These are phyloP conservation scores for Papilio protenor DNA, from an alignment of 2,888 invertebrate species.

Conservation along the genomic window DNA sequence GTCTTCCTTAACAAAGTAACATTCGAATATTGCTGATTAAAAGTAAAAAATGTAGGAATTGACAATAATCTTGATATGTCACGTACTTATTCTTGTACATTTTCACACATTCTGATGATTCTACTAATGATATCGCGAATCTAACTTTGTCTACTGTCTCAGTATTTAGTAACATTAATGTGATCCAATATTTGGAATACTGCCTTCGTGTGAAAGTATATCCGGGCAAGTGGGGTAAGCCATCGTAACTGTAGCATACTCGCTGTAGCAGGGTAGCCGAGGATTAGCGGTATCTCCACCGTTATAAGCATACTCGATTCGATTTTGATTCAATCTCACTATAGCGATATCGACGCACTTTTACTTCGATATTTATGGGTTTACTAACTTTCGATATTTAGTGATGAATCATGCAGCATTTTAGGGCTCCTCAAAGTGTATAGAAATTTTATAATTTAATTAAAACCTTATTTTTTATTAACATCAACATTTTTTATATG, in stretches of 20 bases:
- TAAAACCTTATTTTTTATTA: not conserved
- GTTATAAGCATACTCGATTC: slow-evolving; percentile 54
- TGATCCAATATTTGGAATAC: not conserved
- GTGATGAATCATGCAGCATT: slow-evolving; percentile 11
- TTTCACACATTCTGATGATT: too few relatives aligned
- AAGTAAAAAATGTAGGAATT: too few relatives aligned
- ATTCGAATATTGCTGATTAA: not conserved
- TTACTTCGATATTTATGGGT: slow-evolving; percentile 27
- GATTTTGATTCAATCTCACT: slow-evolving; percentile 57
- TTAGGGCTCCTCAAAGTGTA: not conserved
- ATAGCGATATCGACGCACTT: slow-evolving; percentile 36
- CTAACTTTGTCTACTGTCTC: not conserved
- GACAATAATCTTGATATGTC: too few relatives aligned
- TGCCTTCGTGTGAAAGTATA: slow-evolving; percentile 40
- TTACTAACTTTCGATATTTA: slow-evolving; percentile 14
- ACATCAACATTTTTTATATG: too few relatives aligned
- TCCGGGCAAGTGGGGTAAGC: slow-evolving; percentile 61
- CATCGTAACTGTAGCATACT: slow-evolving; percentile 56
- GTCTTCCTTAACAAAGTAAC: not conserved
- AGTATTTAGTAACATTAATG: not conserved
- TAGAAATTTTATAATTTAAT: not conserved
- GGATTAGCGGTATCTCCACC: slow-evolving; percentile 56
- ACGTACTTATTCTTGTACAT: not conserved
- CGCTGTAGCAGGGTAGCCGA: slow-evolving; percentile 52
- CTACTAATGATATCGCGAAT: too few relatives aligned